Evolutionary conservation across 2,113 vertebrate genomes (phyloP), one percentile per base, ranked within the genome.

Genomic region (Ahaetulla prasina): DNA sequence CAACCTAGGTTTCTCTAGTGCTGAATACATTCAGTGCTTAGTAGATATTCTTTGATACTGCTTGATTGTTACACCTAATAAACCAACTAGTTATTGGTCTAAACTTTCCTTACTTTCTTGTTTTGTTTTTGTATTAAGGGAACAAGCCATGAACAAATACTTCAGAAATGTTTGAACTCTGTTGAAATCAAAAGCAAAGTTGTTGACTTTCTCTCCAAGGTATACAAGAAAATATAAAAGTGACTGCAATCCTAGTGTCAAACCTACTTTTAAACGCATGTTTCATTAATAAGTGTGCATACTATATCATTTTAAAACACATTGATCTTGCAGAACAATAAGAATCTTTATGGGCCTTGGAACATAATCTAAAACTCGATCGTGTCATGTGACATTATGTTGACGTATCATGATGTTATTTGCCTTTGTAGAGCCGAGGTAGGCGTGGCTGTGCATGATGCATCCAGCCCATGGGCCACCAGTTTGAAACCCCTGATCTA

Each of bases 161-260:
- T 99, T 96, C 98, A 98, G 91, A 97, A 97, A 91, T 99, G 99
- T 96, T 97, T 99, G 94, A 94, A 94, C 93, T 98, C 97, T 50
- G 98, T 99, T 95, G 98, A 98, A 84, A 98, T 93, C 2, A 99
- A 98, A 97, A 98, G 96, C 91, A 97, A 98, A 97, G 98, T 99
- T 90, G 97, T 99, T 54, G 96, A 97, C 88, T 99, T 99, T 96
- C 97, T 99, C 11, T 99, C 98, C 93, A 99, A 99, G 99, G 99
- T 99, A 97, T 92, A 88, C 85, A 93, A 52, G 27, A 53, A 53
- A 27, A 27, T 43, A 55, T 47, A n/a, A 30, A 88, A 52, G 27
- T 60, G 57, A 53, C 3, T 18, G 16, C 68, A 20, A 8, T 39
- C 6, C 55, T 60, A 8, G 30, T 47, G 50, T 22, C 9, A 11